phyloP scores from a whole-genome alignment of 2,888 invertebrate genomes.

The Myathropa florea region DNA sequence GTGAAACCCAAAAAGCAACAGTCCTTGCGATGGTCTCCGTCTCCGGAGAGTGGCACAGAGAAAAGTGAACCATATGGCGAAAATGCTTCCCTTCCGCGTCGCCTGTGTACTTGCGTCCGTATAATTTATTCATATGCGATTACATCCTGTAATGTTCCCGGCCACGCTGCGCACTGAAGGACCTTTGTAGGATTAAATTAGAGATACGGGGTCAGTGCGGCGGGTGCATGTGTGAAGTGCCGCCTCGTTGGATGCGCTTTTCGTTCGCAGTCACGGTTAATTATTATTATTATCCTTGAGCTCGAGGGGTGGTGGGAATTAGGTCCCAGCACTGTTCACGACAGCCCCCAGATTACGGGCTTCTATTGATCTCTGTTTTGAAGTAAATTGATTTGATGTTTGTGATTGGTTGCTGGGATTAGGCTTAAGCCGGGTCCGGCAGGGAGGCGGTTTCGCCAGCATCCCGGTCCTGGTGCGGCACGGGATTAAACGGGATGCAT shows the following conservation, averaged over 20 bases:
- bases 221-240: slow-evolving; percentile 10
- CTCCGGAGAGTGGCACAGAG: background rate
- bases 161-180: slow-evolving; percentile 42
- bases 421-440: slow-evolving; percentile 10
- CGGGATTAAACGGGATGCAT: background rate
- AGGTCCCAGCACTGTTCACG: slow-evolving; percentile 40
- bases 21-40: background rate
- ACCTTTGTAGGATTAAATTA: slow-evolving; percentile 57
- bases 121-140: slow-evolving; percentile 81
- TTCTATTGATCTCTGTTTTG: slow-evolving; percentile 55
- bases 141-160: slow-evolving; percentile 78
- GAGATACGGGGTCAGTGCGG: slow-evolving; percentile 33
- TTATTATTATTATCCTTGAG: slow-evolving; percentile 45
- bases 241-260: slow-evolving; percentile 54
- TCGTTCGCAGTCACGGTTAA: slow-evolving; percentile 58
- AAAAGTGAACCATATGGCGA: slow-evolving; percentile 69
- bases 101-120: slow-evolving; percentile 49
- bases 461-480: background rate
- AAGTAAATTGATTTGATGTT: slow-evolving; percentile 52
- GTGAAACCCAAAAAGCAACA: slow-evolving; percentile 50
- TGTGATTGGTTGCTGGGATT: slow-evolving; percentile 37
- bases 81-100: slow-evolving; percentile 57
- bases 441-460: background rate
- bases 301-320: slow-evolving; percentile 32
- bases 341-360: slow-evolving; percentile 35